A percentile compares a stretch with the other conserved stretches of the same genome.
phyloP scores from a whole-genome alignment of 2,888 invertebrate genomes.

The Nomada fabriciana region DNA sequence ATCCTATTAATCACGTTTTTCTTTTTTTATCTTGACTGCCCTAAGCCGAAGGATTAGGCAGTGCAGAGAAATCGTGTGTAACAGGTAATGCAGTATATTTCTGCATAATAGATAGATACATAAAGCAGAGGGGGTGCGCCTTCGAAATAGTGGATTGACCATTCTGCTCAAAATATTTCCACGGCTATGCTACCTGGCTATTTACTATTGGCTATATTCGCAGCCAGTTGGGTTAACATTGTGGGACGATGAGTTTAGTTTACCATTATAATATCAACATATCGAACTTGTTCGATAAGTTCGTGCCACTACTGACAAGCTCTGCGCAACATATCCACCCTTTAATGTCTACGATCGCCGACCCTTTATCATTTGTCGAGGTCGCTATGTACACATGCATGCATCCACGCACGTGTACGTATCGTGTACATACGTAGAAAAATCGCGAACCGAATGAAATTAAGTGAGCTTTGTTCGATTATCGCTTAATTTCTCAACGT shows the following conservation, averaged over 20 bases:
- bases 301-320: neutral
- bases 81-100: too few species aligned
- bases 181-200: neutral
- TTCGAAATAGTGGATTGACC: neutral
- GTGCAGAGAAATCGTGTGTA: too few species aligned
- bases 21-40: neutral
- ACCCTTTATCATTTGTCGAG: neutral
- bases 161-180: neutral
- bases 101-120: too few species aligned
- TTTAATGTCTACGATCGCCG: neutral
- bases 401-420: neutral
- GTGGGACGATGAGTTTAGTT: constrained; percentile 2
- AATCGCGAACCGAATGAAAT: neutral
- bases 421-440: neutral
- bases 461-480: constrained; percentile 63
- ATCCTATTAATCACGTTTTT: neutral
- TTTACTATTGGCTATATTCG: neutral
- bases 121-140: too few species aligned
- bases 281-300: neutral
- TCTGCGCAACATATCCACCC: neutral
- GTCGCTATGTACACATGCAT: neutral
- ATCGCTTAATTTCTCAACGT: constrained; percentile 36
- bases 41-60: too few species aligned
- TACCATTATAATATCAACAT: neutral
- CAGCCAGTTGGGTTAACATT: constrained; percentile 3